Evolutionary conservation across 2,797 vertebrate genomes (phyloP).

Genomic region (Lophotriccus pileatus): DNA sequence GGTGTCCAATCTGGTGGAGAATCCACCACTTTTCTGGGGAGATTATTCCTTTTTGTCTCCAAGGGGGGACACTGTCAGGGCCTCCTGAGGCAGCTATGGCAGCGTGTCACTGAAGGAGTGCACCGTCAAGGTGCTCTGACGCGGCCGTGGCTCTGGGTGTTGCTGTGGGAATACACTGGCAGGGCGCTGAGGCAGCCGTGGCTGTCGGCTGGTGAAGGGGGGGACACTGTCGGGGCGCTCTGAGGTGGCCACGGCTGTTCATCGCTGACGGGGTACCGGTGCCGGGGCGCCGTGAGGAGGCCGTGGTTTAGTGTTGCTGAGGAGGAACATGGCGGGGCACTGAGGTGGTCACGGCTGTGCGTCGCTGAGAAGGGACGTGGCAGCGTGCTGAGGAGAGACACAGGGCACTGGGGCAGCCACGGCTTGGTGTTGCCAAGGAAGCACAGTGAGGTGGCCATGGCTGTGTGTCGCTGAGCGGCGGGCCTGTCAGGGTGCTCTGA

Average conservation of each 20-base stretch:
- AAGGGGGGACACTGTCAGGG: too few relatives aligned
- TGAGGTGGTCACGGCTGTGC: accelerated
- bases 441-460: too few relatives aligned
- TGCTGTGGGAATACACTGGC: too few relatives aligned
- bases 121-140: accelerated
- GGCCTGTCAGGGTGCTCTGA: too few relatives aligned
- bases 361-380: accelerated
- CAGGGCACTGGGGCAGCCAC: neutral
- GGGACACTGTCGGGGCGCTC: accelerated
- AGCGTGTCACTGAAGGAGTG: neutral
- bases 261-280: neutral
- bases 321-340: neutral
- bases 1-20: neutral
- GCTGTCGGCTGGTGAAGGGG: accelerated
- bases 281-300: accelerated
- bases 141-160: accelerated
- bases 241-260: accelerated
- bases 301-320: neutral
- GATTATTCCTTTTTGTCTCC: neutral
- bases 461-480: accelerated
- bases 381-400: too few relatives aligned
- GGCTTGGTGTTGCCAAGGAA: too few relatives aligned
- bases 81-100: neutral
- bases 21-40: too few relatives aligned
- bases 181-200: accelerated